phyloP scores from a whole-genome alignment of 2,888 invertebrate genomes.

The Gasteruption jaculator region DNA sequence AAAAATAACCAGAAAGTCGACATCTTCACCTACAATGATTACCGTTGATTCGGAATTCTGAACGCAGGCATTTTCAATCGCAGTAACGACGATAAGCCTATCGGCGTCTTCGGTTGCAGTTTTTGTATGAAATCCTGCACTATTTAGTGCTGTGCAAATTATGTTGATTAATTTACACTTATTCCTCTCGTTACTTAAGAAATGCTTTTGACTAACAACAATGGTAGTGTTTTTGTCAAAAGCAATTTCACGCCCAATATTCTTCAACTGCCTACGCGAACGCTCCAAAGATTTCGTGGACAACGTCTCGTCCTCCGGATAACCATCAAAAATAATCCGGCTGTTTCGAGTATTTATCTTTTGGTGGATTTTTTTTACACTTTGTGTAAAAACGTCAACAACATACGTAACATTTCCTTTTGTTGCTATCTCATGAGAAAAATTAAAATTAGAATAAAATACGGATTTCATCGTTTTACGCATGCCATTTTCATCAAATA shows the following conservation, averaged over 20 bases:
- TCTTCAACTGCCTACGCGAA: constrained; percentile 12
- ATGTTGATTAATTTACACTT: constrained; percentile 30
- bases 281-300: constrained; percentile 17
- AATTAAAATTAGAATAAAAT: constrained; percentile 12
- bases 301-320: constrained; percentile 14
- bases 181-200: constrained; percentile 30
- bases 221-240: constrained; percentile 16
- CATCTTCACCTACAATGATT: constrained; percentile 31
- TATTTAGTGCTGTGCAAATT: constrained; percentile 18
- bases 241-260: constrained; percentile 15
- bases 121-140: constrained; percentile 27
- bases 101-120: constrained; percentile 31
- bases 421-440: constrained; percentile 12
- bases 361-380: too few species aligned
- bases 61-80: constrained; percentile 26
- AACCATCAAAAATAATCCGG: constrained; percentile 18
- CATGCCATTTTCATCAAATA: constrained; percentile 18
- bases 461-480: constrained; percentile 10
- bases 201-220: constrained; percentile 23
- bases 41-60: constrained; percentile 24
- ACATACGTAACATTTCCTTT: constrained; percentile 5
- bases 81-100: constrained; percentile 25
- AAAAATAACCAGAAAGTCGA: constrained; percentile 31
- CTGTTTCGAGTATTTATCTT: constrained; percentile 13
- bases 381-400: too few species aligned